Conservation (phyloP, 2,113 vertebrate genomes). For the Symphodus melops region DNA sequence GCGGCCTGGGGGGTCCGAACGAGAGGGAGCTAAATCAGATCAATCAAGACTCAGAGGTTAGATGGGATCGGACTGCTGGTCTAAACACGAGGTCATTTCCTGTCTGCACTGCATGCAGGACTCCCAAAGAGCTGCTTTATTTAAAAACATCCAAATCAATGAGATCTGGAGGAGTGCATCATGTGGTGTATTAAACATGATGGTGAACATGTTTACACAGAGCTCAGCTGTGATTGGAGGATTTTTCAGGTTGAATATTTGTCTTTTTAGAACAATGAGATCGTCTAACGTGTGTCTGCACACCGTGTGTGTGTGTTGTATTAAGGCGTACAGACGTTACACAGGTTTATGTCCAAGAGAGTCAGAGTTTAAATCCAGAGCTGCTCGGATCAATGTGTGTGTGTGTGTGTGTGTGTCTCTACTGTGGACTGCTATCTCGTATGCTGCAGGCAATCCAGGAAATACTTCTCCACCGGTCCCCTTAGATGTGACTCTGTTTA, state of each 20-base stretch:
- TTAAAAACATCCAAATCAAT: too few species aligned
- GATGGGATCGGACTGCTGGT: conserved; percentile 45
- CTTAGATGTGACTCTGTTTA: conserved; percentile 51
- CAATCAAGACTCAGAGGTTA: conserved; percentile 22
- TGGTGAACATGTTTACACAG: too few species aligned
- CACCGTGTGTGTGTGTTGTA: conserved; percentile 18
- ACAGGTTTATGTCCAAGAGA: conserved; percentile 24
- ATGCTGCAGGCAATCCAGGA: conserved; percentile 68
- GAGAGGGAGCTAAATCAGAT: conserved; percentile 32
- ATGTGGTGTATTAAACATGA: too few species aligned
- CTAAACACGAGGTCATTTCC: conserved; percentile 41
- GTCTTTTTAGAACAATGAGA: too few species aligned
- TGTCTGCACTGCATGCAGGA: conserved; percentile 19
- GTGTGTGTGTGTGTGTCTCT: conserved; percentile 46
- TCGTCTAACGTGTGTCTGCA: neutral
- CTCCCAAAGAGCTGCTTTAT: neutral
- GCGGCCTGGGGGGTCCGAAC: conserved; percentile 3
- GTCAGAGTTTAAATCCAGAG: conserved; percentile 44
- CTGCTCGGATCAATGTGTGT: conserved; percentile 50
- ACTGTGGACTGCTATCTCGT: conserved; percentile 56
- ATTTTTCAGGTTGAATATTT: too few species aligned
- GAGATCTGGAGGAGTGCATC: too few species aligned
- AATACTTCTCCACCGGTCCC: conserved; percentile 66
- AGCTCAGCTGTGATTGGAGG: too few species aligned
- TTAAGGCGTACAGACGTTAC: conserved; percentile 36